phyloP scores from a whole-genome alignment of 92 coral and sea anemone species.

The Phenganax marumi region DNA sequence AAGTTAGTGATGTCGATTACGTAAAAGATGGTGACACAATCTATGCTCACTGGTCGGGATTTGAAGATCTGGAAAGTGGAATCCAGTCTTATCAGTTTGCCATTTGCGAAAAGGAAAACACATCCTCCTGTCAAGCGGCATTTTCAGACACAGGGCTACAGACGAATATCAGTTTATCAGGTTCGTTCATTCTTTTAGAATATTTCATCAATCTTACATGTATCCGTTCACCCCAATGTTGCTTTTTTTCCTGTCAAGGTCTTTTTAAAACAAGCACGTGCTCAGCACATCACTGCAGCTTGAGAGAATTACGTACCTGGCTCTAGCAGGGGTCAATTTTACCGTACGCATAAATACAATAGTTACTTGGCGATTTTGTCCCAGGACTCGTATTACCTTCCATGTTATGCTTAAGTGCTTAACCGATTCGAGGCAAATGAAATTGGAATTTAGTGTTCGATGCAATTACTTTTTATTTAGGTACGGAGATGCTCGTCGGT shows the following conservation, averaged over 20 bases:
- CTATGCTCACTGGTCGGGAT: slow-evolving; percentile 62
- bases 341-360: too few relatives aligned
- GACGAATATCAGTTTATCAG: slow-evolving; percentile 56
- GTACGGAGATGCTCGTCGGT: slow-evolving; percentile 74
- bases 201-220: slow-evolving; percentile 16
- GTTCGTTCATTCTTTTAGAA: slow-evolving; percentile 48
- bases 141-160: slow-evolving; percentile 58
- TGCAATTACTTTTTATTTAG: slow-evolving; percentile 28
- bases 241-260: too few relatives aligned
- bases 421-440: too few relatives aligned
- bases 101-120: slow-evolving; percentile 56
- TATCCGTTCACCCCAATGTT: too few relatives aligned
- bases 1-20: slow-evolving; percentile 49
- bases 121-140: slow-evolving; percentile 48
- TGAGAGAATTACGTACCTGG: too few relatives aligned
- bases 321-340: too few relatives aligned
- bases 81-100: slow-evolving; percentile 69
- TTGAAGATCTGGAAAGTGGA: slow-evolving; percentile 66
- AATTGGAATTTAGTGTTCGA: not conserved
- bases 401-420: too few relatives aligned
- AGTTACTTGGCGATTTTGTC: too few relatives aligned
- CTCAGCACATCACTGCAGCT: too few relatives aligned
- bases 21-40: slow-evolving; percentile 56
- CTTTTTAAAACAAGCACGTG: too few relatives aligned
- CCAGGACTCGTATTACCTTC: too few relatives aligned